These are phyloP conservation scores for Euphydryas editha DNA, from an alignment of 2,888 invertebrate species.

Conservation along the genomic window DNA sequence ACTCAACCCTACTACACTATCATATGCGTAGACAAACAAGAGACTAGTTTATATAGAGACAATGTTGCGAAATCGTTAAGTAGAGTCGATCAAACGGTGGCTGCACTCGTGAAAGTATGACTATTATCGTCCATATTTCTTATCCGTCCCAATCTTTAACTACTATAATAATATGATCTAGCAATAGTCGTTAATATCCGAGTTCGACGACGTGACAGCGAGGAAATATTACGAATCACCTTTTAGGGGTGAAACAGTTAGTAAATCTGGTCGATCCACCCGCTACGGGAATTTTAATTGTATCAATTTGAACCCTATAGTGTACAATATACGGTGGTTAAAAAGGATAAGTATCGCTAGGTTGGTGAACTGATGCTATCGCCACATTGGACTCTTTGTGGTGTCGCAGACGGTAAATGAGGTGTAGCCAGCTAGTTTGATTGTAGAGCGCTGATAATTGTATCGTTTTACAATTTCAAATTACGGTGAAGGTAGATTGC, in stretches of 20 bases:
- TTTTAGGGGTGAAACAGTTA: conserved; percentile 68
- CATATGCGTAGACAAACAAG: neutral
- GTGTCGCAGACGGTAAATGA: conserved; percentile 64
- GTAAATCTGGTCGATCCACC: conserved; percentile 74
- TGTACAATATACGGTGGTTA: conserved; percentile 7
- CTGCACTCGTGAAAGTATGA: conserved; percentile 29
- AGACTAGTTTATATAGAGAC: conserved; percentile 9
- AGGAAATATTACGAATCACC: conserved; percentile 70
- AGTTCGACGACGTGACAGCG: conserved; percentile 28
- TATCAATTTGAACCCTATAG: conserved; percentile 48
- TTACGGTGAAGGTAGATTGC: conserved; percentile 41
- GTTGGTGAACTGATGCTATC: conserved; percentile 59
- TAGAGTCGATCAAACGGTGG: conserved; percentile 22
- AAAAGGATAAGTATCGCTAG: conserved; percentile 6
- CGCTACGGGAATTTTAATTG: conserved; percentile 46
- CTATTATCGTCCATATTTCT: conserved; percentile 34
- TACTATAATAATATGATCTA: conserved; percentile 25
- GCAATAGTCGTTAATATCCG: conserved; percentile 25
- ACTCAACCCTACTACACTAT: neutral
- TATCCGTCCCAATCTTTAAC: conserved; percentile 28
- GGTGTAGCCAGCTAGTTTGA: conserved; percentile 65
- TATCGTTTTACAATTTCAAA: conserved; percentile 49
- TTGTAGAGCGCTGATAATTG: conserved; percentile 67
- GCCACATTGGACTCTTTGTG: conserved; percentile 60
- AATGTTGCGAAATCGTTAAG: conserved; percentile 8